Evolutionary conservation across 2,797 vertebrate species (phyloP), one percentile per base, ranked within the genome.

Genomic region (Syngnathus acus): DNA sequence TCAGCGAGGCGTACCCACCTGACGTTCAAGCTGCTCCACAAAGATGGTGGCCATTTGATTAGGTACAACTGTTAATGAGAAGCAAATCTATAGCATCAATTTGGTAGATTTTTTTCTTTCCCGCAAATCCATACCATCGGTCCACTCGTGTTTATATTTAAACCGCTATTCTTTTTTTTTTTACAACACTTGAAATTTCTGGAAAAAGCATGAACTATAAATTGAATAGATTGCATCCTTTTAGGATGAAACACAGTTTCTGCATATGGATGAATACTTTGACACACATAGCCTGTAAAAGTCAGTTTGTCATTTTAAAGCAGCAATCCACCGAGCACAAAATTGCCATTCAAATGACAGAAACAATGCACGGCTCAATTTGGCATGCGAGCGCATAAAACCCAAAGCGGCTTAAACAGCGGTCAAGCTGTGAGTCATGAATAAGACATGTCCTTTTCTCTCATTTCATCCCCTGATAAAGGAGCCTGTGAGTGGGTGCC

Each of bases 1-100:
- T 72, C 77, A 62, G 65, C 68, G 63, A 26, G 62, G 45, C 58
- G 14, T 37, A 11, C 54, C 16, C 67, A 53, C 57, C 68, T 71
- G 16, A 68, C 54, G 68, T 45, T 39, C 60, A 62, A 47, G 42
- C 60, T 62, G 60, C 42, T 62, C 60, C 42, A 5, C 13, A 17
- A 37, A 32, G 32, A 5, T 38, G 14, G 6, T 17, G 37, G 54
- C 1, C 54, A 32, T 32, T 57, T 57, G 14, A 57, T 37, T 37
- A 16, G 54, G 26, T 3, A 32, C 54, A 37, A 14, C 26, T 8
- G 6, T 14, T 19, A 11, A 60, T 40, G 17, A n/a, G 19, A 19
- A 39, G 16, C 16, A 17, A 48, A 48, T 58, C 9, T 1, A 19
- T 3, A 38, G 19, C 9, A 9, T 17, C 3, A 7, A 3, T 21